These are phyloP conservation scores for Plusia festucae DNA, from an alignment of 2,888 invertebrate genomes.

Conservation along the genomic window DNA sequence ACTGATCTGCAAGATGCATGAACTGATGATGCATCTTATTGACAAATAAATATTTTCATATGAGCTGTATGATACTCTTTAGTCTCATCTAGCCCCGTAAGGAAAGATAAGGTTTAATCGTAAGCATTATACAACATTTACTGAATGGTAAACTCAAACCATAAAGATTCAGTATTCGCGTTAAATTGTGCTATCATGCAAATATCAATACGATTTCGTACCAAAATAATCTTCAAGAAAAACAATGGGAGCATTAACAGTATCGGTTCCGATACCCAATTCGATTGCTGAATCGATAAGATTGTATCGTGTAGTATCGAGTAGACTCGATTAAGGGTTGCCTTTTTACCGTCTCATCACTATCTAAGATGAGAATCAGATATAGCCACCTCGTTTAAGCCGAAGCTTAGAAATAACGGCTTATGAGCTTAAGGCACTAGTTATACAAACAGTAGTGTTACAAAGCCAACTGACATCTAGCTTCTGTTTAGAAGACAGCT, in stretches of 20 bases:
- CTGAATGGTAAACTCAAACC: not conserved
- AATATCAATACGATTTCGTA: conserved; percentile 3
- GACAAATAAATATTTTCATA: no score
- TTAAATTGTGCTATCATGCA: not conserved
- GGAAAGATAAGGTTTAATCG: not conserved
- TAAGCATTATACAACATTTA: not conserved
- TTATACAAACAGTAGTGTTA: not conserved
- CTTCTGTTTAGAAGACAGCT: not conserved
- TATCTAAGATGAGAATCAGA: not conserved
- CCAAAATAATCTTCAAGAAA: conserved; percentile 3
- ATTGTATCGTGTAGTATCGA: conserved; percentile 38
- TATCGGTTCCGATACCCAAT: conserved; percentile 34
- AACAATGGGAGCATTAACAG: conserved; percentile 22
- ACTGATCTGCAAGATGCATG: no score
- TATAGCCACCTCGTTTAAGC: not conserved
- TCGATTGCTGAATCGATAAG: conserved; percentile 31
- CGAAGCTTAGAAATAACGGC: not conserved
- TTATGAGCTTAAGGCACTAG: not conserved
- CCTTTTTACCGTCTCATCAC: conserved; percentile 14
- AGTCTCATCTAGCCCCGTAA: not conserved
- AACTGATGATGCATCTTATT: no score
- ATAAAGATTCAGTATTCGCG: not conserved
- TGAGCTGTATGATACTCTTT: not conserved
- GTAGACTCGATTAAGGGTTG: conserved; percentile 21
- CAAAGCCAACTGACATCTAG: conserved; percentile 2